Percentiles rank a stretch among this genome's conserved stretches.
phyloP scores from a whole-genome alignment of 2,113 vertebrate genomes.

The Pteruthius melanotis region DNA sequence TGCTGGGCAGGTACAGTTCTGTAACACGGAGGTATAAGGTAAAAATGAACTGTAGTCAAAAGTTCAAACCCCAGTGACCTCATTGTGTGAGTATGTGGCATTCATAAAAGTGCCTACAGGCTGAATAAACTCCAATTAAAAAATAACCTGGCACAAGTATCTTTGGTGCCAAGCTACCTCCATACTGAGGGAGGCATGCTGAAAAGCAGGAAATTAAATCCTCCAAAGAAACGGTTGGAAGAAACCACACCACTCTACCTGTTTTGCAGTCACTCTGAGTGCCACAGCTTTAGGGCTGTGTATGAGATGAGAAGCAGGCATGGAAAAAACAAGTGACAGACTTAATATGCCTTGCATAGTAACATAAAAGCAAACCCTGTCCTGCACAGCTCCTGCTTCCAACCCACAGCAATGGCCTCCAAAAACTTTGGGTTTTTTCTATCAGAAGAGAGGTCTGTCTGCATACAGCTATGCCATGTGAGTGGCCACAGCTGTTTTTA shows the following conservation, averaged over 20 bases:
- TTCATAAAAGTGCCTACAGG: background rate
- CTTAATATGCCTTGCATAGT: background rate
- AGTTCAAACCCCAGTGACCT: conserved; percentile 29
- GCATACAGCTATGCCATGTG: background rate
- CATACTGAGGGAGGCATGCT: background rate
- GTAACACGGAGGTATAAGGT: fast-evolving
- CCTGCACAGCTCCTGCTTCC: background rate
- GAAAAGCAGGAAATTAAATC: background rate
- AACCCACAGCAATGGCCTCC: background rate
- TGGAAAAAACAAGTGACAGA: background rate
- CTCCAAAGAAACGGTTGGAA: background rate
- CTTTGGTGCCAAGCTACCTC: background rate
- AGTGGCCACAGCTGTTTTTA: background rate
- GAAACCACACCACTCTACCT: background rate
- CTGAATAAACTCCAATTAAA: background rate
- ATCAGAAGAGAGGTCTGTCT: background rate
- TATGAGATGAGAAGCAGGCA: background rate
- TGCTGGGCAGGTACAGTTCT: background rate
- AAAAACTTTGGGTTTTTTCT: background rate
- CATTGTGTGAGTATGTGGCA: background rate
- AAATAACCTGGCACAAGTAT: background rate
- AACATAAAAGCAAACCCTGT: background rate
- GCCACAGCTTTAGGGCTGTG: background rate
- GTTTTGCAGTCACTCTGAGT: background rate
- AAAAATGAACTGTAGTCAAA: conserved; percentile 1